Evolutionary conservation across 2,797 vertebrate species (phyloP), one percentile per base, ranked within the genome.

Genomic region (Manis crassicaudata): DNA sequence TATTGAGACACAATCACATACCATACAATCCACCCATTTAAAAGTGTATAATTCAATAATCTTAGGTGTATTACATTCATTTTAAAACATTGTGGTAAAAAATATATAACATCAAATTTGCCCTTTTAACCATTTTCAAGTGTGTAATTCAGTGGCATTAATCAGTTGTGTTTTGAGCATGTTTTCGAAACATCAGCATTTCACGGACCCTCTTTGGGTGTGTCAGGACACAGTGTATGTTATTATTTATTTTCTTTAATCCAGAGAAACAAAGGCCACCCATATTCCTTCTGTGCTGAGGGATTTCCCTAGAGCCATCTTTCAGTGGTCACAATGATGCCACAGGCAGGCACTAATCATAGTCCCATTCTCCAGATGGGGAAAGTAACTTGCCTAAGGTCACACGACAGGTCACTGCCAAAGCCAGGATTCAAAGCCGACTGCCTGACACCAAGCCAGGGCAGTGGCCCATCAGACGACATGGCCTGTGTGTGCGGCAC

Each of bases 261-360:
- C 40, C 20, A 3, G 65, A 4, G 23, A 86, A 52, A 62, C 80
- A 40, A 60, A 60, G 29, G 29, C 32, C 63, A 35, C 85, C 35
- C n/a, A 6, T 3, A 17, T 58, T 27, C 18, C 40, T 60, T 32
- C 63, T 25, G 54, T 35, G 63, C 93, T 17, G 72, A 76, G 54
- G 62, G 63, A 37, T 27, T 83, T 60, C 79, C 18, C 0, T 21
- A 13, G 52, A 2, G 7, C 46, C 50, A 40, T 32, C 35, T 63
- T 84, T 29, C 6, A 43, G 63, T 84, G 46, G 85, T 63, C 46
- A 2, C 35, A 25, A 32, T 72, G 8, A 29, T 56, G 20, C 21
- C 35, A 17, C 0, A 1, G 27, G 40, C n/a, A 35, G 72, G n/a
- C 52, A 11, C 46, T 14, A 16, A 67, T 62, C n/a, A 35, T 0